phyloP scores from a whole-genome alignment of 2,888 invertebrate species.

The Cylindroiulus punctatus region DNA sequence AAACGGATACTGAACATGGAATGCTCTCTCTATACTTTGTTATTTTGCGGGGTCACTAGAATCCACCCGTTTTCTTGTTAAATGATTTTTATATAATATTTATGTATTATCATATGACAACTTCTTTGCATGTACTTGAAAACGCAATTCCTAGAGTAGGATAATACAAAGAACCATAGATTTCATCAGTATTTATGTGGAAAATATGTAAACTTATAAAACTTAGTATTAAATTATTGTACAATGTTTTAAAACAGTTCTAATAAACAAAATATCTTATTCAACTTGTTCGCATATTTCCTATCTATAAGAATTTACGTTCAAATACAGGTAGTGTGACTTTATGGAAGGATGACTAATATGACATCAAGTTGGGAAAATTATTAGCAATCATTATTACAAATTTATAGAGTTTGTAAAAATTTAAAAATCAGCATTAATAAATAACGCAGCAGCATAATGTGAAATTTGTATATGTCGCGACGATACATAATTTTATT shows the following conservation, averaged over 20 bases:
- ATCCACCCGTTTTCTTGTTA: background rate
- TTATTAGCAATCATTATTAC: too few species aligned
- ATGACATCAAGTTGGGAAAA: too few species aligned
- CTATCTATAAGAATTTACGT: too few species aligned
- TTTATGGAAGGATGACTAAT: too few species aligned
- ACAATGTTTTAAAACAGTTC: background rate
- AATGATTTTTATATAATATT: conserved; percentile 41
- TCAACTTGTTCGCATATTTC: background rate
- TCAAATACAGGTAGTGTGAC: too few species aligned
- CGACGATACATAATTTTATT: too few species aligned
- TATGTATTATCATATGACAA: conserved; percentile 19
- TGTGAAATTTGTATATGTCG: too few species aligned
- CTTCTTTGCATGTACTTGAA: conserved; percentile 30
- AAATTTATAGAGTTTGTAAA: too few species aligned
- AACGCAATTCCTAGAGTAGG: background rate
- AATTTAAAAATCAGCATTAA: too few species aligned
- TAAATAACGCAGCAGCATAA: too few species aligned
- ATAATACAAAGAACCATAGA: background rate
- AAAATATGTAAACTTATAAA: conserved; percentile 22
- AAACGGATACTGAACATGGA: conserved; percentile 11
- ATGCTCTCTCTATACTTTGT: background rate
- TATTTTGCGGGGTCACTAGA: background rate
- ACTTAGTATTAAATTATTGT: conserved; percentile 9
- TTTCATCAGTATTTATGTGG: background rate
- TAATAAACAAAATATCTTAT: background rate